A percentile compares a stretch with the other conserved stretches of the same genome.
Evolutionary conservation across 2,888 invertebrate genomes (phyloP).

Genomic region (Orthosia cruda): DNA sequence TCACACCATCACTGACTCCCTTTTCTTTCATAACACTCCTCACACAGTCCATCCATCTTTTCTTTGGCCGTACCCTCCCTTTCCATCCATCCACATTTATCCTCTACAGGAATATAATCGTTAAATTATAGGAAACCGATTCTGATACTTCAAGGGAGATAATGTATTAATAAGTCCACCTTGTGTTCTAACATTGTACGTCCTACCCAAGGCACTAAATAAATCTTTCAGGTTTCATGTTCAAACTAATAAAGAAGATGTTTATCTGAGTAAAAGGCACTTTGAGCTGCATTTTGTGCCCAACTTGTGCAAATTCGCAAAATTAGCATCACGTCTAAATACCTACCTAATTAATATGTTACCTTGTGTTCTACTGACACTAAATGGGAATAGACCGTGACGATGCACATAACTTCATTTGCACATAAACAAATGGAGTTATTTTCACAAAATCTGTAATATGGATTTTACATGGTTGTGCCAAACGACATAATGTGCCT

Average conservation of each 20-base stretch:
- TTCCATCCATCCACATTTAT: no score
- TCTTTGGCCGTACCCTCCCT: no score
- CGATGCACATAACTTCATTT: constrained; percentile 47
- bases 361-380: constrained; percentile 55
- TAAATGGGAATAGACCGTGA: constrained; percentile 57
- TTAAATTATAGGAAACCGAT: constrained; percentile 11
- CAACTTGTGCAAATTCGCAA: constrained; percentile 31
- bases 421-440: constrained; percentile 35
- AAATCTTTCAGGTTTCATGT: constrained; percentile 9
- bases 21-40: no score
- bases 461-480: constrained; percentile 34
- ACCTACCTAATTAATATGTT: constrained; percentile 22
- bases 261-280: neutral
- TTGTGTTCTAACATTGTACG: neutral
- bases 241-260: constrained; percentile 3
- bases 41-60: no score
- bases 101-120: neutral
- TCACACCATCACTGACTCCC: no score
- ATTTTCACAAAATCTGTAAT: constrained; percentile 42
- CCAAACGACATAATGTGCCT: constrained; percentile 41
- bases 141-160: constrained; percentile 21
- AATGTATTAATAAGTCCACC: constrained; percentile 14
- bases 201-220: neutral
- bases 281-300: neutral
- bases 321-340: constrained; percentile 23